Base-by-base conservation (phyloP, 2,797 vertebrate genomes). In the Chanos chanos region DNA sequence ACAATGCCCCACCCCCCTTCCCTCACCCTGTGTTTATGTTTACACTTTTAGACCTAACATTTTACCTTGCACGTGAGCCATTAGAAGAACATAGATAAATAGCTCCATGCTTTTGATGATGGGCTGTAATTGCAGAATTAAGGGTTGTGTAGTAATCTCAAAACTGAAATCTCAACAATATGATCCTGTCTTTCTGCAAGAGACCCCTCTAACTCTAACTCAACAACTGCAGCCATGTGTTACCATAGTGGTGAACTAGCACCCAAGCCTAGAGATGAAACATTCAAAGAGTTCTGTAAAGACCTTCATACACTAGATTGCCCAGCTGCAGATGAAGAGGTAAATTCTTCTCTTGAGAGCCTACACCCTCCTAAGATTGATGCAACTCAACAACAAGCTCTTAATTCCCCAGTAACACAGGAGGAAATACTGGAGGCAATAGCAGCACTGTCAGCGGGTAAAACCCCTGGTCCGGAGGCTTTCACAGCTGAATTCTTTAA, bases 401-500 rank as follows among this genome's bases (percentile, higher is more conserved):
- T 51, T 31, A 16, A 33, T 10, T 15, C 8, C 18, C 28, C 48
- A 18, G 30, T 50, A 30, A 50, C n/a, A 15, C n/a, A n/a, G 15
- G n/a, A 5, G 4, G 25, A 31, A 15, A 30, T 44, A 47, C 16
- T 21, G 36, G 10, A 53, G 21, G 8, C n/a, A 43, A 54, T 40
- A 39, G 39, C 39, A 16, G 3, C 7, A 15, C 16, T 39, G 39
- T 7, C 15, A 18, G 39, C 36, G 40, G 34, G 34, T 27, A 43
- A 56, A 56, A 25, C 37, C 16, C 53, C 37, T 25, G 34, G 37
- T 22, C 15, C 9, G 31, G 56, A 59, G 2, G 28, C 27, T 7
- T 59, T 47, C 21, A 59, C 25, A 21, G 53, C 19, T 15, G 53
- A 41, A 15, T 48, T 49, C 39, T 49, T 34, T 27, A 19, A 37